These are phyloP conservation scores for Yponomeuta sedellus DNA, from an alignment of 2,888 invertebrate species.

Conservation along the genomic window DNA sequence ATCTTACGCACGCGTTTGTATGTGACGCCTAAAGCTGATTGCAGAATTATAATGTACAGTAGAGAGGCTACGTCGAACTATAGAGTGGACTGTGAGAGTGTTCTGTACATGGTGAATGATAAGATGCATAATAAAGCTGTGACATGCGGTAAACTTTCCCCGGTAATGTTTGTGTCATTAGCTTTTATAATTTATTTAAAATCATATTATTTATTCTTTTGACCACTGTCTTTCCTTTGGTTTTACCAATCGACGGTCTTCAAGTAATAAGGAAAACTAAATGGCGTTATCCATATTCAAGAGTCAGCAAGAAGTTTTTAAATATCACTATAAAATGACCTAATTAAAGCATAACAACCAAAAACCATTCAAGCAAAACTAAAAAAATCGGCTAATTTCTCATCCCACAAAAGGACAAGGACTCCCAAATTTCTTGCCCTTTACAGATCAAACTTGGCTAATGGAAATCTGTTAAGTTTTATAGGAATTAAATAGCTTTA, in stretches of 20 bases:
- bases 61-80: slow-evolving; percentile 60
- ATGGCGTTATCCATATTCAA: not conserved
- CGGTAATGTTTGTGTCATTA: not conserved
- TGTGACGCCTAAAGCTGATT: slow-evolving; percentile 51
- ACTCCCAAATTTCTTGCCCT: too few relatives aligned
- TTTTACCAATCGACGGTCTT: not conserved
- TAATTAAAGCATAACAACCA: too few relatives aligned
- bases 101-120: slow-evolving; percentile 52
- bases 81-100: slow-evolving; percentile 51
- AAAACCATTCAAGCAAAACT: too few relatives aligned
- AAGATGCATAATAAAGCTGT: not conserved
- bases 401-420: too few relatives aligned
- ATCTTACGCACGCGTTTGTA: slow-evolving; percentile 53
- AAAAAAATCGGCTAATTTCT: too few relatives aligned
- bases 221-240: not conserved
- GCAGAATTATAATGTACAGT: slow-evolving; percentile 58
- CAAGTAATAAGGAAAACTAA: not conserved
- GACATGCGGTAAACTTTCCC: not conserved
- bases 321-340: too few relatives aligned
- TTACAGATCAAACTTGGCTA: too few relatives aligned
- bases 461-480: too few relatives aligned
- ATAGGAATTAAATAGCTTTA: too few relatives aligned
- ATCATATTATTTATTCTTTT: not conserved
- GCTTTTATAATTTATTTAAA: slow-evolving; percentile 1
- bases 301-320: not conserved